A percentile compares a stretch with the other conserved stretches of the same genome.
Evolutionary conservation across 2,888 invertebrate genomes (phyloP).

Genomic region (Cantharis nigra): DNA sequence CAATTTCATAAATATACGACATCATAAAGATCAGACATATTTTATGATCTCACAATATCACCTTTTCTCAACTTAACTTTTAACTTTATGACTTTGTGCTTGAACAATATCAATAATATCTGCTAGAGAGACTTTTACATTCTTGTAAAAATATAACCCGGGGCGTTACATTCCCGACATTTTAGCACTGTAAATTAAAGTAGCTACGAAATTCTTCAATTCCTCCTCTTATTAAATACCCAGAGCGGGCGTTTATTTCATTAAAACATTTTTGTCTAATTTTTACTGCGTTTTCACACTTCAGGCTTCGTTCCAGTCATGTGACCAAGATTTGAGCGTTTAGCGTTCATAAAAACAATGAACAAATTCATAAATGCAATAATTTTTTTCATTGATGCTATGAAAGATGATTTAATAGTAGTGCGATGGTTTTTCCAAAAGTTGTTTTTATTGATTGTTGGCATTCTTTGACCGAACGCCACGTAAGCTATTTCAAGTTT

Average conservation of each 20-base stretch:
- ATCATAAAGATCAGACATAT: background rate
- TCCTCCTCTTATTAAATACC: background rate
- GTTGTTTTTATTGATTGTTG: no score
- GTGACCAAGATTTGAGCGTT: no score
- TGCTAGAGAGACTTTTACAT: background rate
- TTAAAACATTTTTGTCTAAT: background rate
- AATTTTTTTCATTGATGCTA: no score
- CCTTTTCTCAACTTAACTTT: background rate
- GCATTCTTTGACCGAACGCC: background rate
- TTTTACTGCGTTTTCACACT: background rate
- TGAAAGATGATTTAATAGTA: no score
- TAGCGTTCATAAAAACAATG: no score
- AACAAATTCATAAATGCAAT: no score
- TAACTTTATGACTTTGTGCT: background rate
- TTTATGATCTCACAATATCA: background rate
- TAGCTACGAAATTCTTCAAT: background rate
- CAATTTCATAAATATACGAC: background rate
- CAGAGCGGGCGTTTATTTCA: background rate
- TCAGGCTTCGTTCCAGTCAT: background rate
- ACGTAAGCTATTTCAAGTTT: background rate
- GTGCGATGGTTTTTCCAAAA: no score
- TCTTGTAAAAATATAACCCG: background rate
- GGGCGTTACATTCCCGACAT: background rate
- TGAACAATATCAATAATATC: background rate
- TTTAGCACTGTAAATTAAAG: background rate